Percentiles rank a stretch among this genome's conserved stretches.
phyloP scores from a whole-genome alignment of 2,797 vertebrate genomes.

The Mionectes olivaceus region DNA sequence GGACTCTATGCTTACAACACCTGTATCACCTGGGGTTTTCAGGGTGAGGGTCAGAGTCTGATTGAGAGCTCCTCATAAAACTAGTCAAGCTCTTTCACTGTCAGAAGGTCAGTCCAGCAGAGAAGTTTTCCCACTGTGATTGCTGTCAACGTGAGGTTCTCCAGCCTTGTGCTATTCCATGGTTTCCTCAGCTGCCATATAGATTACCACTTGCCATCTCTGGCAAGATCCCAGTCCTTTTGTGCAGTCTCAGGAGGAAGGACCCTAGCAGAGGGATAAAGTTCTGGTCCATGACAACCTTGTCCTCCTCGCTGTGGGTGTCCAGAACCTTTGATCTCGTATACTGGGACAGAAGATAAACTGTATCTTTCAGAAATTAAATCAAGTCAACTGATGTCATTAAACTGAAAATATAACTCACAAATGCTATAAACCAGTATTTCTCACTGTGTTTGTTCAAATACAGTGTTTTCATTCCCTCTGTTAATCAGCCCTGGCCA shows the following conservation, averaged over 20 bases:
- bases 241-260: background rate
- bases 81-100: background rate
- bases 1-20: background rate
- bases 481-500: conserved; percentile 80
- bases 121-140: background rate
- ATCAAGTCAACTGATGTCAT: background rate
- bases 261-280: background rate
- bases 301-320: background rate
- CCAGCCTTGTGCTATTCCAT: background rate
- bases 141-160: background rate
- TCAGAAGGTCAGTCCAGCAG: background rate
- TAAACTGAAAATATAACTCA: background rate
- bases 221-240: background rate
- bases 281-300: background rate
- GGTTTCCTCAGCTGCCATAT: rapidly evolving
- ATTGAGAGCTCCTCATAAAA: background rate
- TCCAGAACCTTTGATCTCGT: background rate
- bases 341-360: background rate
- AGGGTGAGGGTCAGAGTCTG: background rate
- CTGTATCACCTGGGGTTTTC: background rate
- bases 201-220: background rate
- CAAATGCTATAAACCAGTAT: background rate
- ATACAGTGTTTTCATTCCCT: background rate
- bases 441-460: background rate
- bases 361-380: background rate